Evolutionary conservation across 2,888 invertebrate species (phyloP), one percentile per base, ranked within the genome.

Genomic region (Chalcis sispes): DNA sequence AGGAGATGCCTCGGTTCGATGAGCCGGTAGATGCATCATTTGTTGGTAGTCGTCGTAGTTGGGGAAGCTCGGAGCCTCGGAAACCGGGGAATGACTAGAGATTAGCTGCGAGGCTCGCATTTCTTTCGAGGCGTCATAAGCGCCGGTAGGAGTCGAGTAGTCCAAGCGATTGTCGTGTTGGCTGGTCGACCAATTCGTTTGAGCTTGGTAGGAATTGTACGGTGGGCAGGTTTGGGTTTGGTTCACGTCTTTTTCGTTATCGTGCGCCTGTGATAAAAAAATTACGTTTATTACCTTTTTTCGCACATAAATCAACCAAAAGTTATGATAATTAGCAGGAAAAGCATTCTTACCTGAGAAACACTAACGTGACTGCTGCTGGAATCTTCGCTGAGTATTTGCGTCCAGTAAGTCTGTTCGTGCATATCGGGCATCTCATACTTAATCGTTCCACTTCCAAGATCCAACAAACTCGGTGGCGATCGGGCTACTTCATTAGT

Each of bases 381-480:
- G 0, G 89, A 89, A 40, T 89, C 88, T 56, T 89, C 89, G 81
- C 88, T 88, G 25, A 88, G 83, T 8, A 88, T 80, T 52, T 88
- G 88, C n/a, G 83, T 85, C 89, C 89, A 89, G 62, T 89, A 88
- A 0, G 81, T 74, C 15, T 84, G 83, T 27, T 83, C 82, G 50
- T 82, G 93, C 91, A 46, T 64, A 59, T 84, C 61, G 62, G 82
- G 59, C 1, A 92, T 81, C 80, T 91, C 91, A 80, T 90, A 89
- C 81, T 92, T 91, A 48, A 92, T 94, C 64, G 93, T 94, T 1
- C 94, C 94, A 77, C 92, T 93, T 48, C 93, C 94, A 4, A 95
- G 89, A 81, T 95, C 94, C 4, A 94, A 90, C 71, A 95, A 90
- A 0, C 94, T 94, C 0, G 94, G 92, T 0, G 94, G 94, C 0